Conservation (phyloP, 2,797 vertebrate genomes). For the Philypnodon macrostomus region DNA sequence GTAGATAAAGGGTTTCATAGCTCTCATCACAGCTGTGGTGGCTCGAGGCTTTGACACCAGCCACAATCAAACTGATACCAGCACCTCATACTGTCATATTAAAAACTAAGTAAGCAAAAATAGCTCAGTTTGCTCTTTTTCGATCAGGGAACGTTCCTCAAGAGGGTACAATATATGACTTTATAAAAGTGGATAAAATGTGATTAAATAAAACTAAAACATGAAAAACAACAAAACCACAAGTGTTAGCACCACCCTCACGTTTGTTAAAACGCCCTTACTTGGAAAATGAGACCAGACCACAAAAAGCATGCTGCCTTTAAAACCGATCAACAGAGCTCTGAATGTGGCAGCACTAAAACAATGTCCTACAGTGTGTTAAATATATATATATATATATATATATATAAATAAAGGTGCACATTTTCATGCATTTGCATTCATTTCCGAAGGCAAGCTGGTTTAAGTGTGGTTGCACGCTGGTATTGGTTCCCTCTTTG, state of each 20-base stretch:
- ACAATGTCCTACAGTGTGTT: too few relatives aligned
- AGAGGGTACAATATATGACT: not conserved
- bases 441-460: too few relatives aligned
- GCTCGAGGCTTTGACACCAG: constrained; percentile 7
- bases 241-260: constrained; percentile 67
- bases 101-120: constrained; percentile 14
- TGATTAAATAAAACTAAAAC: constrained; percentile 1
- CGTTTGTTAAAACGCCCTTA: constrained; percentile 67
- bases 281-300: constrained; percentile 28
- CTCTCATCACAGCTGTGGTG: constrained; percentile 56
- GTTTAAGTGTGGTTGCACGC: too few relatives aligned
- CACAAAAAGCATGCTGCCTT: constrained; percentile 25
- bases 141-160: constrained; percentile 19
- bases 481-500: too few relatives aligned
- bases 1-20: constrained; percentile 49
- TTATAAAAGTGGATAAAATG: not conserved
- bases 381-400: too few relatives aligned
- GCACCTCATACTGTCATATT: not conserved
- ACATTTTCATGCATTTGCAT: too few relatives aligned
- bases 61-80: not conserved
- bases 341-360: not conserved
- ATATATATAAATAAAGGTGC: too few relatives aligned
- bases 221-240: constrained; percentile 39
- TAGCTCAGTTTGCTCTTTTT: constrained; percentile 47
- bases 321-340: not conserved